A percentile compares a stretch with the other conserved stretches of the same genome.
These are phyloP conservation scores for Limenitis camilla DNA, from an alignment of 2,888 invertebrate genomes.

Conservation along the genomic window DNA sequence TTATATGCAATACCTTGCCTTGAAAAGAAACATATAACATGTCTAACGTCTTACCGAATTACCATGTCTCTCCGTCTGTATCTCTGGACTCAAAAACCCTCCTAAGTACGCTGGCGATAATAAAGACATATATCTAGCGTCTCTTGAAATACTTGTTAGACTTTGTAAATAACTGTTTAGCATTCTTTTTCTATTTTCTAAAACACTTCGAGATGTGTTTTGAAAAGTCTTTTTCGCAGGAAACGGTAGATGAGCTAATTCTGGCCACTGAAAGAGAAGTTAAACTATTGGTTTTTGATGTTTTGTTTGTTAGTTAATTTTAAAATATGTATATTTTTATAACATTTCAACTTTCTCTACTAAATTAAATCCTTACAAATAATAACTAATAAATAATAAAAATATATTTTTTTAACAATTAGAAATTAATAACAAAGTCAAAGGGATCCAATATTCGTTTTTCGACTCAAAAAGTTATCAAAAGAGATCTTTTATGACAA, in stretches of 20 bases:
- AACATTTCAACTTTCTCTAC: no score
- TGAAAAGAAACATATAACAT: not conserved
- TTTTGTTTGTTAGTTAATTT: no score
- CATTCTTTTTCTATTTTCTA: slow-evolving; percentile 88
- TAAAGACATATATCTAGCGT: slow-evolving; percentile 55
- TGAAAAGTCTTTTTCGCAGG: slow-evolving; percentile 96
- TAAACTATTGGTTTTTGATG: not conserved
- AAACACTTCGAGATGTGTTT: slow-evolving; percentile 87
- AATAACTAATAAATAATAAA: no score
- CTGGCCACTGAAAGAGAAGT: slow-evolving; percentile 78
- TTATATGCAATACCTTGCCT: no score
- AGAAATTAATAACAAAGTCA: no score
- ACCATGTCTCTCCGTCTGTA: slow-evolving; percentile 58
- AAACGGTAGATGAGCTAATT: slow-evolving; percentile 83
- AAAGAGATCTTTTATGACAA: no score
- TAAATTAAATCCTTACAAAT: no score
- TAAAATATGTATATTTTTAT: no score
- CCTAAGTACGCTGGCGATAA: slow-evolving; percentile 59
- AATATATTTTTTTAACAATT: no score
- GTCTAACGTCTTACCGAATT: slow-evolving; percentile 39
- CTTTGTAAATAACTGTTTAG: slow-evolving; percentile 87
- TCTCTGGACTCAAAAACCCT: slow-evolving; percentile 64
- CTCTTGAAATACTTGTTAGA: slow-evolving; percentile 60
- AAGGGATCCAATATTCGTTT: no score
- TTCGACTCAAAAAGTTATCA: no score